phyloP scores from a whole-genome alignment of 2,888 invertebrate genomes.

The Aspidiotus rigidus region DNA sequence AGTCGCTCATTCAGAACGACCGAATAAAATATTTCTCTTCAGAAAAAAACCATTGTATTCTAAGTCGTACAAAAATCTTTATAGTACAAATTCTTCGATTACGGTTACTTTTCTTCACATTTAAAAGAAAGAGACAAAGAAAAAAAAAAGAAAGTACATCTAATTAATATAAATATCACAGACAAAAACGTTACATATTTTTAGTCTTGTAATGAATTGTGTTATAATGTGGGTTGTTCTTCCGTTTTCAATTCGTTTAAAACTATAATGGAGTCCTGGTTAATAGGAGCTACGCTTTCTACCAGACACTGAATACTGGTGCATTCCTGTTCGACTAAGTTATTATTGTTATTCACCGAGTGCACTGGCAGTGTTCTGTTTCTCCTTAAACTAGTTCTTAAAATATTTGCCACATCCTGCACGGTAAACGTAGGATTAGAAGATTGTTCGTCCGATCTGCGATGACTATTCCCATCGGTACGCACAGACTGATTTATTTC shows the following conservation, averaged over 20 bases:
- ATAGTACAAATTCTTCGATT: slow-evolving; percentile 24
- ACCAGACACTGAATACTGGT: slow-evolving; percentile 54
- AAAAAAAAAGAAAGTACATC: slow-evolving; percentile 16
- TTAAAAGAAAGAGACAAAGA: slow-evolving; percentile 6
- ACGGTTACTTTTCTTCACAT: neutral
- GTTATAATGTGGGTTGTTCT: slow-evolving; percentile 23
- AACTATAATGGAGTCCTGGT: slow-evolving; percentile 39
- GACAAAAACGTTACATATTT: slow-evolving; percentile 26
- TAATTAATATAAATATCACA: slow-evolving; percentile 25
- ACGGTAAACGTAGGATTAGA: slow-evolving; percentile 47
- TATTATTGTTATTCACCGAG: slow-evolving; percentile 22
- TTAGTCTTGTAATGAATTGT: slow-evolving; percentile 15
- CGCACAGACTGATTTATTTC: slow-evolving; percentile 48
- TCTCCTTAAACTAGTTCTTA: slow-evolving; percentile 50
- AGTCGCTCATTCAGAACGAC: neutral
- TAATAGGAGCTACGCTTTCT: slow-evolving; percentile 53
- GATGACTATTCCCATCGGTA: slow-evolving; percentile 11
- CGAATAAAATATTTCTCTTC: too few relatives aligned
- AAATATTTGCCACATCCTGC: slow-evolving; percentile 50
- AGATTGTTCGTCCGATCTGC: slow-evolving; percentile 35
- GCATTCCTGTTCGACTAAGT: slow-evolving; percentile 42
- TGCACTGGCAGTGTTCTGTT: slow-evolving; percentile 40
- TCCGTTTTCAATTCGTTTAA: slow-evolving; percentile 32
- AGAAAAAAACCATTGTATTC: slow-evolving; percentile 13
- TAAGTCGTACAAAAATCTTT: slow-evolving; percentile 30